Evolutionary conservation across 2,888 invertebrate genomes (phyloP), one percentile per base, ranked within the genome.

Genomic region (Stramonita haemastoma): DNA sequence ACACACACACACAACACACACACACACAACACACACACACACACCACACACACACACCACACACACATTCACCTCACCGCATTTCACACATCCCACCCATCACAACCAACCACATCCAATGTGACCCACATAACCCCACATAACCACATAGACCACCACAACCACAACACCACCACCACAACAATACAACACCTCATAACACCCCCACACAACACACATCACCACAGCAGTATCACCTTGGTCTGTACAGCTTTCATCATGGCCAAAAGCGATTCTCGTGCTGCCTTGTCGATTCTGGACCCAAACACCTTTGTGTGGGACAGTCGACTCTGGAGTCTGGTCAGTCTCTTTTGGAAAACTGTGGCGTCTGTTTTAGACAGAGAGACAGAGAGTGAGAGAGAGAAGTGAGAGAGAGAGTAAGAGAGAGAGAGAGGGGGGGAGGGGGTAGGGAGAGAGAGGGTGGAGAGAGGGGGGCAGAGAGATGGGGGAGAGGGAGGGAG

Each of bases 221-320:
- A 46, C 46, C 46, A 46, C 46, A 46, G 46, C 46, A 46, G 2
- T 46, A 46, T 89, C 87, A 93, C 93, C 87, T 91, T 93, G 26
- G 87, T 89, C 86, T 93, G 92, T n/a, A 92, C 91, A 8, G 93
- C 92, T 70, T 91, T 91, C 46, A 93, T 90, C 15, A 85, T 87
- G 32, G 79, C 88, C 89, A 92, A 89, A 26, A 93, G 84, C 13
- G 81, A 81, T 26, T 88, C 87, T 60, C 93, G 87, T 1, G 89
- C 86, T 17, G 90, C 88, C 66, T 88, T 91, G 34, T 91, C 89
- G 32, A 92, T 91, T 8, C 92, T 92, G 46, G 89, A 87, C 5
- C 91, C 92, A 89, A 93, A 93, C 57, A 93, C 90, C 57, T 89
- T 90, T 2, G 91, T 91, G 56, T 91, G 90, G 17, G 93, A 89